A percentile compares a stretch with the other conserved stretches of the same genome.
These are phyloP conservation scores for Drosophila basisetae DNA, from an alignment of 2,888 invertebrate genomes.

Conservation along the genomic window DNA sequence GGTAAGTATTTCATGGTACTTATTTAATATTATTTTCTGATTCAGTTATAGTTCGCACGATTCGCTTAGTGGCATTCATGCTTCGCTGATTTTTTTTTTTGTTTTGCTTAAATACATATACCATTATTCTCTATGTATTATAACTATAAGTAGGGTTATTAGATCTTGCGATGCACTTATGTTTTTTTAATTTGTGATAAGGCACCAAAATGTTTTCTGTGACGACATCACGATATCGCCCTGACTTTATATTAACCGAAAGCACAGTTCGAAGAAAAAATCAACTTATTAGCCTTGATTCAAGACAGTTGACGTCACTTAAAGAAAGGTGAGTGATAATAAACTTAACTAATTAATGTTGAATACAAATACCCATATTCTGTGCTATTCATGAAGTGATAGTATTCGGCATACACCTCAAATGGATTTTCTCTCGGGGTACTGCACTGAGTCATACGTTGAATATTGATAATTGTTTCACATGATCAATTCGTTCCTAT, in stretches of 20 bases:
- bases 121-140: not conserved
- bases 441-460: not conserved
- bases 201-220: slow-evolving; percentile 87
- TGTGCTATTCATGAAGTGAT: not conserved
- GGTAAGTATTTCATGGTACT: slow-evolving; percentile 85
- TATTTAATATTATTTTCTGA: not conserved
- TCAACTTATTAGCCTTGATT: slow-evolving; percentile 87
- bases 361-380: slow-evolving; percentile 46
- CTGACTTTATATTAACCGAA: slow-evolving; percentile 87
- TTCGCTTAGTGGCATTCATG: too few species aligned
- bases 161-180: not conserved
- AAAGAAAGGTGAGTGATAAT: slow-evolving; percentile 59
- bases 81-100: not conserved
- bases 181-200: slow-evolving; percentile 63
- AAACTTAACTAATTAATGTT: not conserved
- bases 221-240: slow-evolving; percentile 88
- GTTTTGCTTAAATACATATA: not conserved
- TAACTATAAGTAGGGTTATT: not conserved
- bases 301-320: slow-evolving; percentile 84
- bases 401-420: not conserved
- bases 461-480: not conserved
- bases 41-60: not conserved
- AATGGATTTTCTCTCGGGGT: not conserved
- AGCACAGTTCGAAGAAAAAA: slow-evolving; percentile 86
- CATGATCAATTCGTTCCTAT: not conserved